These are phyloP conservation scores for Chrysomallon squamiferum DNA, from an alignment of 1,140 invertebrate species.

Conservation along the genomic window DNA sequence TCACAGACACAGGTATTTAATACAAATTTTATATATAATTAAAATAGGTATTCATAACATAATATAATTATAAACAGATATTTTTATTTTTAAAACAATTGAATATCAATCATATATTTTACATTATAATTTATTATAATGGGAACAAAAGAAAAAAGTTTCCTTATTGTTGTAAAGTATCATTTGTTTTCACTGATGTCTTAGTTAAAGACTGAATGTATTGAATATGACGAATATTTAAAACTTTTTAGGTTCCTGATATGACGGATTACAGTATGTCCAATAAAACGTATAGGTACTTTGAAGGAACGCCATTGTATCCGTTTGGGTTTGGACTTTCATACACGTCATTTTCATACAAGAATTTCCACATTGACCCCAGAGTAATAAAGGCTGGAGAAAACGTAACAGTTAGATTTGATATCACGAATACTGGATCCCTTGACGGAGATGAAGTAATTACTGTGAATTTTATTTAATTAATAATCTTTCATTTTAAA, in stretches of 20 bases:
- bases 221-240: too few species aligned
- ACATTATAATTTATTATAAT: too few species aligned
- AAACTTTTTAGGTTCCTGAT: constrained; percentile 32
- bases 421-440: constrained; percentile 36
- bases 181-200: too few species aligned
- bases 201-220: too few species aligned
- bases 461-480: background rate
- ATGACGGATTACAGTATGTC: constrained; percentile 48
- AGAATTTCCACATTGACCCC: constrained; percentile 16
- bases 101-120: too few species aligned
- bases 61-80: too few species aligned
- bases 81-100: too few species aligned
- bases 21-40: too few species aligned
- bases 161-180: too few species aligned
- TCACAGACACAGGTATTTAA: constrained; percentile 34
- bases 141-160: too few species aligned
- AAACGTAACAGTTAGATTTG: constrained; percentile 22
- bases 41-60: too few species aligned
- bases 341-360: constrained; percentile 44
- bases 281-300: constrained; percentile 48
- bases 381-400: constrained; percentile 21
- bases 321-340: constrained; percentile 56
- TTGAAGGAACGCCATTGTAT: constrained; percentile 36
- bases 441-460: constrained; percentile 47
- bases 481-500: too few species aligned